phyloP scores from a whole-genome alignment of 2,888 invertebrate species.

The Catocala sponsa region DNA sequence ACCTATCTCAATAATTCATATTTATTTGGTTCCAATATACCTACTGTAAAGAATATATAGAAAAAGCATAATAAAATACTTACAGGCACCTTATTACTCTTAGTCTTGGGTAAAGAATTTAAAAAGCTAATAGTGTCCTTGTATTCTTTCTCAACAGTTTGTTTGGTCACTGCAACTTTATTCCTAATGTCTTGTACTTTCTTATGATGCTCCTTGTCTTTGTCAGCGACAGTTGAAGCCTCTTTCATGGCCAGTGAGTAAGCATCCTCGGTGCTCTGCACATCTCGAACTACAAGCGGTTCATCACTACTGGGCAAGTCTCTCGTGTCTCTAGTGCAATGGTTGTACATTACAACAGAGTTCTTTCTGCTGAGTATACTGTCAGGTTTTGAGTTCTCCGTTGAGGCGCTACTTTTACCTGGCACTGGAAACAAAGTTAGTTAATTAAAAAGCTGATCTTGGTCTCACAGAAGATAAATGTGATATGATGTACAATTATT shows the following conservation, averaged over 20 bases:
- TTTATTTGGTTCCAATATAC: too few relatives aligned
- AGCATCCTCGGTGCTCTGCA: slow-evolving; percentile 70
- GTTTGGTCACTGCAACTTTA: slow-evolving; percentile 88
- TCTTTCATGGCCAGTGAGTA: slow-evolving; percentile 77
- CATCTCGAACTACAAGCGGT: slow-evolving; percentile 67
- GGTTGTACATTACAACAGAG: slow-evolving; percentile 76
- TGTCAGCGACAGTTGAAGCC: slow-evolving; percentile 42
- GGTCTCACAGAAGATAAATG: too few relatives aligned
- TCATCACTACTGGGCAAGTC: slow-evolving; percentile 62
- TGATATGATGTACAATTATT: too few relatives aligned
- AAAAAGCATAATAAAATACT: slow-evolving; percentile 40
- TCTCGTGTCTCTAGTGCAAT: slow-evolving; percentile 69
- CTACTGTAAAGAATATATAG: too few relatives aligned
- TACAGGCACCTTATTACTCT: slow-evolving; percentile 66
- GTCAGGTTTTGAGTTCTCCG: slow-evolving; percentile 55
- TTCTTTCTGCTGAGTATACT: slow-evolving; percentile 56
- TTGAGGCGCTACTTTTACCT: slow-evolving; percentile 53
- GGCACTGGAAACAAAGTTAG: slow-evolving; percentile 41
- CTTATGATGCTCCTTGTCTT: slow-evolving; percentile 58
- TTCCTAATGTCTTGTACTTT: slow-evolving; percentile 68
- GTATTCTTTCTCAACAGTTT: slow-evolving; percentile 88
- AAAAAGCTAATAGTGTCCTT: slow-evolving; percentile 79
- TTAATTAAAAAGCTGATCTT: too few relatives aligned
- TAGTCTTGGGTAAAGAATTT: slow-evolving; percentile 74
- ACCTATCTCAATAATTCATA: too few relatives aligned